phyloP scores from a whole-genome alignment of 2,888 invertebrate species.

The Chromoteleia sp. region DNA sequence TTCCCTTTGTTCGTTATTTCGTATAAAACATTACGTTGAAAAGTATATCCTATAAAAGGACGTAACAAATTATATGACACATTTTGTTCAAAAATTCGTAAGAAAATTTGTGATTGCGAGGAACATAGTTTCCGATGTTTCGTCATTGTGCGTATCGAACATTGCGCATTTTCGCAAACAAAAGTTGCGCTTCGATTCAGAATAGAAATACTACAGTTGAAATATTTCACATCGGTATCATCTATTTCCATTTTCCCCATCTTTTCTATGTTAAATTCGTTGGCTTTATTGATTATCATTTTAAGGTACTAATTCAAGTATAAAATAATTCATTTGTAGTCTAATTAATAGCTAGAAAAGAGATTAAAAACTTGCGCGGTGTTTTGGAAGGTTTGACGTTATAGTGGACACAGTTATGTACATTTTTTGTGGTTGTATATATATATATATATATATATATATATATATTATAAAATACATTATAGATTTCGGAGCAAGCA shows the following conservation, averaged over 20 bases:
- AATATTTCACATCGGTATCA: constrained; percentile 7
- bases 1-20: constrained; percentile 25
- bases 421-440: constrained; percentile 22
- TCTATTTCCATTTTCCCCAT: constrained; percentile 6
- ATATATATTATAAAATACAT: constrained; percentile 28
- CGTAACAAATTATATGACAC: constrained; percentile 52
- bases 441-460: no score
- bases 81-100: constrained; percentile 40
- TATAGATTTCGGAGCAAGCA: constrained; percentile 5
- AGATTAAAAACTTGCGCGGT: constrained; percentile 13
- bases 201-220: constrained; percentile 12
- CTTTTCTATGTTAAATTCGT: constrained; percentile 51
- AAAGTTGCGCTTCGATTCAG: constrained; percentile 2
- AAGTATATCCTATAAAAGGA: constrained; percentile 28
- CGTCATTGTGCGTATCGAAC: constrained; percentile 45
- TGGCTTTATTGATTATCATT: constrained; percentile 56
- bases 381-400: constrained; percentile 21
- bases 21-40: constrained; percentile 26
- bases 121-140: constrained; percentile 52
- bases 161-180: not conserved
- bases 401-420: constrained; percentile 33
- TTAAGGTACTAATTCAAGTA: constrained; percentile 46
- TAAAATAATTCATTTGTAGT: constrained; percentile 36
- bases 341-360: constrained; percentile 27
- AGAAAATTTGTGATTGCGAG: constrained; percentile 47